phyloP scores from a whole-genome alignment of 1,140 invertebrate species.

The Papilio polytes region DNA sequence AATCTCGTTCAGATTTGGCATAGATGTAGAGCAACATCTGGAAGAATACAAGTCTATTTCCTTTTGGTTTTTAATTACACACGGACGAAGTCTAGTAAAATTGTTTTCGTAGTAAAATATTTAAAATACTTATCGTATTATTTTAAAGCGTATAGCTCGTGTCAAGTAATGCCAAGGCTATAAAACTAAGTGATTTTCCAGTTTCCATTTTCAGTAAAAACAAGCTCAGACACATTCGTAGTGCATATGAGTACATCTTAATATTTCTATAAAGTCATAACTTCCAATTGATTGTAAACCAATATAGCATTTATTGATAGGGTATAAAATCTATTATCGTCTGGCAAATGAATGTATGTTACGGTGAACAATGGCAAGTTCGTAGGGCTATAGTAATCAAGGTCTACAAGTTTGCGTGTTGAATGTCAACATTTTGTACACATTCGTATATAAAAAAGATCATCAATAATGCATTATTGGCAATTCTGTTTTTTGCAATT shows the following conservation, averaged over 20 bases:
- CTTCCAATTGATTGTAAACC: neutral
- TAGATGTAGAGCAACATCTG: no score
- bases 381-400: constrained; percentile 52
- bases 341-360: neutral
- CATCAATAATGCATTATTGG: constrained; percentile 56
- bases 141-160: constrained; percentile 25
- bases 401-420: constrained; percentile 56
- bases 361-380: neutral
- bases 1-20: no score
- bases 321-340: constrained; percentile 10
- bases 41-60: neutral
- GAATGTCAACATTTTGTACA: constrained; percentile 63
- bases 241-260: constrained; percentile 32
- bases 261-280: constrained; percentile 17
- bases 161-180: constrained; percentile 63
- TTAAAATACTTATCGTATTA: constrained; percentile 30
- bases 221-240: constrained; percentile 49
- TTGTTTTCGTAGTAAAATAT: constrained; percentile 30
- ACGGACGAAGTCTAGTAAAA: neutral
- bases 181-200: constrained; percentile 58
- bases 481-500: constrained; percentile 46
- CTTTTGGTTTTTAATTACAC: no score
- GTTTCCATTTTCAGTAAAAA: constrained; percentile 72
- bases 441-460: constrained; percentile 53
- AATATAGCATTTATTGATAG: constrained; percentile 1